Percentiles rank a stretch among this genome's conserved stretches.
These are phyloP conservation scores for Muscicapa striata DNA, from an alignment of 2,797 vertebrate species.

Conservation along the genomic window DNA sequence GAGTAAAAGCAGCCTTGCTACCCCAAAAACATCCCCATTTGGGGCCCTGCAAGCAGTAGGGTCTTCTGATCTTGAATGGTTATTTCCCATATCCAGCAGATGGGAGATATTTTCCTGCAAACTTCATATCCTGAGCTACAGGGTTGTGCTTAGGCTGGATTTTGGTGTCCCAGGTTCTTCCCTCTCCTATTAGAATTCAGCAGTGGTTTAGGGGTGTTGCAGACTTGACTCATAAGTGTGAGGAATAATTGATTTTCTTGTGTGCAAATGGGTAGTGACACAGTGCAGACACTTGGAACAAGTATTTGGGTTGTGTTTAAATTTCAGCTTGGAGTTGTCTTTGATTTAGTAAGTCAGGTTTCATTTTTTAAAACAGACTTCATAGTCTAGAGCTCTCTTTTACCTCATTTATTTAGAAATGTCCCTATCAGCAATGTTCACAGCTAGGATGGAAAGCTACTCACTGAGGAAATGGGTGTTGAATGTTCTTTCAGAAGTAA, in stretches of 20 bases:
- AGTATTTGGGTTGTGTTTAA: neutral
- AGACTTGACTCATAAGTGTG: neutral
- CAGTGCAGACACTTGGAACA: neutral
- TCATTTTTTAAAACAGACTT: neutral
- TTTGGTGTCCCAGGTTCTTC: neutral
- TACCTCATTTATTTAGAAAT: neutral
- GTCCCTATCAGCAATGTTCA: neutral
- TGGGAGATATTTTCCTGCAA: neutral
- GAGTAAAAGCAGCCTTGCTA: neutral
- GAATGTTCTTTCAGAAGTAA: neutral
- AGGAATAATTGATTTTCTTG: neutral
- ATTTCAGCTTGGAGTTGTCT: slow-evolving; percentile 4
- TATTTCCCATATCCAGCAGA: neutral
- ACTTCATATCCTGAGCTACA: neutral
- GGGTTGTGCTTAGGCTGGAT: neutral
- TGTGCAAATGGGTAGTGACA: neutral
- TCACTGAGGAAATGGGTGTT: slow-evolving; percentile 2
- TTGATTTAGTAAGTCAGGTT: slow-evolving; percentile 13
- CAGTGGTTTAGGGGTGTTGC: neutral
- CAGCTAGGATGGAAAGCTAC: neutral
- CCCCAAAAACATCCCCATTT: neutral
- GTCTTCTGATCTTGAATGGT: neutral
- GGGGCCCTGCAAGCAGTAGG: neutral
- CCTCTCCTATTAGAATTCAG: neutral
- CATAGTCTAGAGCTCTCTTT: neutral